A percentile compares a stretch with the other conserved stretches of the same genome.
phyloP scores from a whole-genome alignment of 1,140 invertebrate species.

The Nomia melanderi region DNA sequence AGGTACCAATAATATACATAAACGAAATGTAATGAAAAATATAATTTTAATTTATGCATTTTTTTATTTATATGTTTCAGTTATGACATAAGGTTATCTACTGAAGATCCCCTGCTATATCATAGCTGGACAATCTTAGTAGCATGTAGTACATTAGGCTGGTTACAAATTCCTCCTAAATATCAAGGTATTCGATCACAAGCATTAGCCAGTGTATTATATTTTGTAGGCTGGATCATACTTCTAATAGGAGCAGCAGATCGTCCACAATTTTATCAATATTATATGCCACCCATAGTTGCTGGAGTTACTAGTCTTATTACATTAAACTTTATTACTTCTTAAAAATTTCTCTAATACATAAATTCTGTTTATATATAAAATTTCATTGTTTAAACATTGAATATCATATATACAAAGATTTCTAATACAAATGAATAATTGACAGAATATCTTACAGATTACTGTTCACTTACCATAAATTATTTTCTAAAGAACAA shows the following conservation, averaged over 20 bases:
- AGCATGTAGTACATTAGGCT: slow-evolving; percentile 72
- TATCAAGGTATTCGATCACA: slow-evolving; percentile 50
- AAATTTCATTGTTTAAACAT: slow-evolving; percentile 5
- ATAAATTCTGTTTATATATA: neutral
- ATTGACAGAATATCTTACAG: neutral
- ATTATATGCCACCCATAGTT: slow-evolving; percentile 74
- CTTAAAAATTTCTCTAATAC: slow-evolving; percentile 7
- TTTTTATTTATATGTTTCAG: slow-evolving; percentile 65
- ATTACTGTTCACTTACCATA: neutral
- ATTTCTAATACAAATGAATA: neutral
- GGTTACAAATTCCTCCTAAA: slow-evolving; percentile 69
- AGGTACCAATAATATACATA: neutral
- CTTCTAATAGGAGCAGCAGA: slow-evolving; percentile 65
- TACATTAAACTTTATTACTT: slow-evolving; percentile 64
- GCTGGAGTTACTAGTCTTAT: slow-evolving; percentile 58
- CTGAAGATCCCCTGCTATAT: slow-evolving; percentile 75
- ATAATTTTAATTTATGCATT: slow-evolving; percentile 5
- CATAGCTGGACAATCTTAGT: slow-evolving; percentile 74
- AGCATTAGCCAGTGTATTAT: slow-evolving; percentile 68
- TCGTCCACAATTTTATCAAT: slow-evolving; percentile 72
- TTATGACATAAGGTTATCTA: slow-evolving; percentile 71
- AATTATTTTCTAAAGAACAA: neutral
- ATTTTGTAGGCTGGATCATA: slow-evolving; percentile 69
- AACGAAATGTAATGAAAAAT: slow-evolving; percentile 2
- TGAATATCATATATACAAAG: neutral